Evolutionary conservation across 1,140 invertebrate species (phyloP), one percentile per base, ranked within the genome.

Genomic region (Zophobas atratus): DNA sequence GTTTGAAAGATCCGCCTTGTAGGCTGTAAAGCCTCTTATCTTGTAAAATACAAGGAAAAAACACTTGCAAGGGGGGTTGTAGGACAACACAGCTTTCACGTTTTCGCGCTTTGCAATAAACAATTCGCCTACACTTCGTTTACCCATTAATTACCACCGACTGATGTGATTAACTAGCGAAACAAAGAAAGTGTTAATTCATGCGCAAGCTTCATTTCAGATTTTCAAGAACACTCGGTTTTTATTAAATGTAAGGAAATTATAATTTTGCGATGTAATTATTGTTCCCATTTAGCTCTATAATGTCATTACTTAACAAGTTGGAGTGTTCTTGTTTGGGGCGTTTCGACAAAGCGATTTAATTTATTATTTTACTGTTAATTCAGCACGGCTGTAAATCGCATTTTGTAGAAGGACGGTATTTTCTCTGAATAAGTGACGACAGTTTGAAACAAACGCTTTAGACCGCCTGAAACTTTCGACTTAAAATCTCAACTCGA

Each of bases 331-430:
- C 34, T 35, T 57, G 55, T 57, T 53, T 36, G 55, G 34, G 8
- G 32, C 32, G 33, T 35, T 34, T 2, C 3, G 3, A 57, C 33
- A 57, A 57, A 57, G 55, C 20, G 8, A 57, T 57, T 57, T 57
- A 57, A 57, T 57, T 57, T 57, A 35, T 57, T 57, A 57, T 57
- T 57, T 57, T 33, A 57, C 32, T 36, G 55, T 57, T 51, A 51
- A 51, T 51, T 51, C 49, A 51, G 49, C 49, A 51, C 2, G 4
- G 49, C 49, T 20, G 4, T 51, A 51, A 51, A 51, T 51, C 49
- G 6, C 20, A 35, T 57, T 57, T 35, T 57, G 55, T 35, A 57
- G 34, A 57, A 35, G 2, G 55, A 36, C 33, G 49, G 49, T 46
- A 46, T 46, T 46, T 46, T 46, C 43, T 3, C 20, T 20, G 55